Evolutionary conservation across 2,113 vertebrate genomes (phyloP), one percentile per base, ranked within the genome.

Genomic region (Phalacrocorax pelagicus): DNA sequence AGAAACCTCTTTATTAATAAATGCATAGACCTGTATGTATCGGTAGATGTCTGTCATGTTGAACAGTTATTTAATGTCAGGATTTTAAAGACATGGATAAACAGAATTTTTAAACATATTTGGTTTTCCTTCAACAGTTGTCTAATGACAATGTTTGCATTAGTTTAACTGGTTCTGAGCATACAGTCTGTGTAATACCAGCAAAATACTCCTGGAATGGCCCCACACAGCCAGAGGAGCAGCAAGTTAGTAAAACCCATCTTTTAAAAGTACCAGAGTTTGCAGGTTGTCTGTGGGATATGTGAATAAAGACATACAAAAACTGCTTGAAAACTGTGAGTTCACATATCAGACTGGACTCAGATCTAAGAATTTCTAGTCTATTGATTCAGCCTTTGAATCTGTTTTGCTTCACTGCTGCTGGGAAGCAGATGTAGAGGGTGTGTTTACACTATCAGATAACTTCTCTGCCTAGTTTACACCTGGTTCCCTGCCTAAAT

Each of bases 401-500:
- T 94, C 57, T 89, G 69, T 92, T 97, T 94, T 96, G 61, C 40
- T 75, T 92, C 70, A 23, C 19, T 30, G 44, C 52, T 89, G 61
- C 80, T 91, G 83, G 83, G 83, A 92, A 89, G 58, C 88, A 94
- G 77, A 96, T 65, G 92, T 63, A 69, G 69, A 84, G 49, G 44
- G 27, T 1, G 3, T 91, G 84, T 96, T 95, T 92, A 85, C 73
- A 34, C 36, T 85, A 54, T 82, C 95, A 91, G 91, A 94, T 95
- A 91, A 69, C 52, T 82, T 69, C 15, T 91, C 70, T 87, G 87
- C 54, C 78, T 82, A 52, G 54, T 93, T 96, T 94, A 77, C 74
- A 96, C 96, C 96, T 96, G 93, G 78, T 87, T 18, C 51, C 40
- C 74, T 91, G 90, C 52, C 84, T 91, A 92, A 90, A 90, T 85